Evolutionary conservation across 2,888 invertebrate species (phyloP).

Genomic region (Atethmia centrago): DNA sequence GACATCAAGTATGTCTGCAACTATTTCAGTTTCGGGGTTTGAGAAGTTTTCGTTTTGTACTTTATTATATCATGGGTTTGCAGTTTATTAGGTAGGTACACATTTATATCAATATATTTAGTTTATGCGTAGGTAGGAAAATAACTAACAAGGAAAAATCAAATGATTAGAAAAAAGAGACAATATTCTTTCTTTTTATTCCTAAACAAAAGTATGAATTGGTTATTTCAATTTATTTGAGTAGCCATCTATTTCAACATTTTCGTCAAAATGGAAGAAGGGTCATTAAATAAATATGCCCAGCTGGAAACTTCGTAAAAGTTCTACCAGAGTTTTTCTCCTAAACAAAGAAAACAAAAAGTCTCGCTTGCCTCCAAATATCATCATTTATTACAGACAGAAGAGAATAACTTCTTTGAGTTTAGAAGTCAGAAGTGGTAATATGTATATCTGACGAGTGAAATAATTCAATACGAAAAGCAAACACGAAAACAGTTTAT

Average conservation of each 20-base stretch:
- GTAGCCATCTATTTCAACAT: constrained; percentile 43
- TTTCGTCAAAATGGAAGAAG: constrained; percentile 54
- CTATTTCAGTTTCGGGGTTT: constrained; percentile 16
- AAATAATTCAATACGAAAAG: constrained; percentile 2
- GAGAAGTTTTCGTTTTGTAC: constrained; percentile 15
- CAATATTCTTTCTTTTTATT: background rate
- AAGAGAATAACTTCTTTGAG: constrained; percentile 51
- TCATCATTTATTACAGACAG: constrained; percentile 66
- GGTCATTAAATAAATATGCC: constrained; percentile 80
- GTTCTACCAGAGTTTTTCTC: constrained; percentile 69
- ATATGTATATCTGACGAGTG: constrained; percentile 15
- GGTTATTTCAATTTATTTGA: constrained; percentile 57
- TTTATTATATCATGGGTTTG: constrained; percentile 4
- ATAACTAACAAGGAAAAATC: background rate
- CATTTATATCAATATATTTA: background rate
- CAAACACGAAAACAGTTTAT: constrained; percentile 8
- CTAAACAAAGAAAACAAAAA: constrained; percentile 72
- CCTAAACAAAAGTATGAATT: constrained; percentile 15
- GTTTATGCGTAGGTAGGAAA: too few species aligned
- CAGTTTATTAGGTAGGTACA: background rate
- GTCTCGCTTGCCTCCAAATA: constrained; percentile 64
- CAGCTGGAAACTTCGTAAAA: constrained; percentile 71
- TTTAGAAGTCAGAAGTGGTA: constrained; percentile 29
- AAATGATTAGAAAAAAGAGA: background rate
- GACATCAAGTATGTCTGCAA: constrained; percentile 38